Base-by-base conservation (phyloP, 2,113 vertebrate species). In the Eclectus roratus region DNA sequence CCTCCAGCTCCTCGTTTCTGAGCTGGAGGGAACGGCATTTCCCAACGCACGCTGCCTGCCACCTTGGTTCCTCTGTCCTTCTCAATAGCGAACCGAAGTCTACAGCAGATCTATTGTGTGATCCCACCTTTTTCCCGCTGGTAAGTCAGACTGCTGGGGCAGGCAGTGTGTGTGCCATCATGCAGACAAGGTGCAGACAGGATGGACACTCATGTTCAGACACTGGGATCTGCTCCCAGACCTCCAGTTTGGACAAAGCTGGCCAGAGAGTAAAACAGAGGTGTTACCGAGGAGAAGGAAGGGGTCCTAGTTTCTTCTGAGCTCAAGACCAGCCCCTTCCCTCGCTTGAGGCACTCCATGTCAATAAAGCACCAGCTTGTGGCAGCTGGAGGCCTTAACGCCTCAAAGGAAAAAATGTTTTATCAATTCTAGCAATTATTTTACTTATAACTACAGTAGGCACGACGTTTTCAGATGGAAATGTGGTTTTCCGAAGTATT, bases 101-200 rank as follows among this genome's bases (percentile, higher is more conserved):
- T 63, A 2, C 1, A 2, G 18, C 41, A 16, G 49, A 33, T 56
- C 56, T 56, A 7, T 28, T 28, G 39, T 1, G 20, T 2, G 46
- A 44, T 41, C 28, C 35, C 52, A 37, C 9, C 23, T 27, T 14
- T 11, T 31, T 33, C 13, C 17, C 19, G 41, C 5, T 1, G 39
- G 6, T 15, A 4, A 66, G 9, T 8, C 33, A 5, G 52, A 16
- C n/a, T 6, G 14, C 7, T 2, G 6, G 27, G 52, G 13, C 21
- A 24, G n/a, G 20, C 1, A 6, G 11, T 2, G 27, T 28, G 2
- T 0, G 1, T 25, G 49, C 49, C 0, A 0, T 9, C 25, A 1
- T 0, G 35, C 11, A 27, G 19, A 31, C 23, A 10, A 29, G 7
- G 46, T 4, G 28, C 23, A 11, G 53, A 4, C 11, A 5, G 7